These are phyloP conservation scores for Drepana arcuata DNA, from an alignment of 1,140 invertebrate genomes.

Conservation along the genomic window DNA sequence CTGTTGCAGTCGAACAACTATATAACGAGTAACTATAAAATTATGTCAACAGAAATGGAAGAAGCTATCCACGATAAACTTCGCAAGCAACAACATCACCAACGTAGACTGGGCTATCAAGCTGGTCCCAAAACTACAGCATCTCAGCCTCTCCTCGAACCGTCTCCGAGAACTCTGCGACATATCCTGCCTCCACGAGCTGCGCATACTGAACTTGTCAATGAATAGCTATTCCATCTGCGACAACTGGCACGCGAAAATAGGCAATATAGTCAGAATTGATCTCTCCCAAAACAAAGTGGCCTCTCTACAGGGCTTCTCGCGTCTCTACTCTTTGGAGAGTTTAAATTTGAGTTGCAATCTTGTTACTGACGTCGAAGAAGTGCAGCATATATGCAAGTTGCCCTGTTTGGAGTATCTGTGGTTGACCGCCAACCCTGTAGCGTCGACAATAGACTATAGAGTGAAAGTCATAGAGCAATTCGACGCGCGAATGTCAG, in stretches of 20 bases:
- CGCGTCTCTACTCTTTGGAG: slow-evolving; percentile 88
- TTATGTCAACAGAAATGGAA: slow-evolving; percentile 75
- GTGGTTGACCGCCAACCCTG: slow-evolving; percentile 89
- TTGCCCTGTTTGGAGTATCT: slow-evolving; percentile 91
- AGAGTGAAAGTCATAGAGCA: slow-evolving; percentile 89
- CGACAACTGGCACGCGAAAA: slow-evolving; percentile 84
- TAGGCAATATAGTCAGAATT: slow-evolving; percentile 91
- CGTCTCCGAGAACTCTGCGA: slow-evolving; percentile 82
- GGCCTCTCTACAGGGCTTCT: slow-evolving; percentile 81
- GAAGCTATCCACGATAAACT: slow-evolving; percentile 78
- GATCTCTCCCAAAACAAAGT: slow-evolving; percentile 91
- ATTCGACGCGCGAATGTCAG: slow-evolving; percentile 82
- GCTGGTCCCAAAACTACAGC: slow-evolving; percentile 83
- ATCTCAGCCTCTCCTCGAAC: slow-evolving; percentile 84
- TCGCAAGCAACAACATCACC: slow-evolving; percentile 85
- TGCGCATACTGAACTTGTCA: slow-evolving; percentile 84
- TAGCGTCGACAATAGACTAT: slow-evolving; percentile 90
- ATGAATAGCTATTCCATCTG: slow-evolving; percentile 82
- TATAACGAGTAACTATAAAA: slow-evolving; percentile 1
- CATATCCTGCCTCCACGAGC: slow-evolving; percentile 82
- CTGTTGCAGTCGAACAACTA: no score
- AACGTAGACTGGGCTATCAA: slow-evolving; percentile 86
- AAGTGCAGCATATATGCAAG: slow-evolving; percentile 84
- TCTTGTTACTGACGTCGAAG: slow-evolving; percentile 83
- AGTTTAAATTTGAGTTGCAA: slow-evolving; percentile 91